Percentiles rank a stretch among this genome's conserved stretches.
Evolutionary conservation across 2,888 invertebrate species (phyloP).

Genomic region (Lathronympha strigana): DNA sequence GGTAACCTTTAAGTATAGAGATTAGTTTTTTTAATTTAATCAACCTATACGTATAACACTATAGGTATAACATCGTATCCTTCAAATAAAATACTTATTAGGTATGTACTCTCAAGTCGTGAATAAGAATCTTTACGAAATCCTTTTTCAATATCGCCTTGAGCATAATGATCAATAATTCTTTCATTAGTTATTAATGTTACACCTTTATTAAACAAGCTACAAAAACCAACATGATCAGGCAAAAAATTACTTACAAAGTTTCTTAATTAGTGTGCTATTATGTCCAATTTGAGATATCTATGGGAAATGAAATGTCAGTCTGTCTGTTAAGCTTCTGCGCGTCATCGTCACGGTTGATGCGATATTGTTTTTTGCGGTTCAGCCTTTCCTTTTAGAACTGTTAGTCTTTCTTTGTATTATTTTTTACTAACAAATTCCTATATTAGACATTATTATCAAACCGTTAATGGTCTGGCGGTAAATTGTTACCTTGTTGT

Average conservation of each 20-base stretch:
- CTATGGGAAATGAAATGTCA: conserved; percentile 32
- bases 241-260: conserved; percentile 26
- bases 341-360: conserved; percentile 34
- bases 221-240: conserved; percentile 40
- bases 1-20: too few species aligned
- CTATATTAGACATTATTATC: conserved; percentile 2
- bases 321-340: conserved; percentile 26
- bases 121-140: conserved; percentile 27
- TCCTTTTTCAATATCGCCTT: conserved; percentile 31
- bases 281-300: conserved; percentile 32
- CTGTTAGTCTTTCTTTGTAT: conserved; percentile 22
- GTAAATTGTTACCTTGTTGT: not conserved
- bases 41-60: not conserved
- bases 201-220: conserved; percentile 34
- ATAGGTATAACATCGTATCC: not conserved
- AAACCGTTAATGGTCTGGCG: not conserved
- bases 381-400: conserved; percentile 4
- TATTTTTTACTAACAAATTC: conserved; percentile 4
- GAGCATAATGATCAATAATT: conserved; percentile 26
- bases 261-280: conserved; percentile 39
- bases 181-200: conserved; percentile 34
- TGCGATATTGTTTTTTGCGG: conserved; percentile 28
- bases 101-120: conserved; percentile 2
- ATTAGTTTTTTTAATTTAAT: not conserved
- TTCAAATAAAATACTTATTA: conserved; percentile 20